Conservation (phyloP, 2,888 invertebrate species). For the Biston stratarius region DNA sequence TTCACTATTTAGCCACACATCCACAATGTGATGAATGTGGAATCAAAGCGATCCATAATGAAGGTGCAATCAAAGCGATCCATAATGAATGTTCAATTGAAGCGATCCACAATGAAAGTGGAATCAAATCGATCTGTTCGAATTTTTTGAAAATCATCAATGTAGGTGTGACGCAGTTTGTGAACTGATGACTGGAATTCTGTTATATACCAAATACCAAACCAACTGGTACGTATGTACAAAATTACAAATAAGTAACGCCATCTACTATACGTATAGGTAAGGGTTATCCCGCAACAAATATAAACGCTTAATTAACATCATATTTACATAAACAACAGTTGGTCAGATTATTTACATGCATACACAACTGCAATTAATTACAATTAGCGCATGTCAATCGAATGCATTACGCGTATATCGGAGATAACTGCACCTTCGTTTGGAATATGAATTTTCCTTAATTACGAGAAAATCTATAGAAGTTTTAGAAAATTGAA, state of each 20-base stretch:
- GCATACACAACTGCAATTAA: slow-evolving; percentile 37
- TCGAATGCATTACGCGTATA: slow-evolving; percentile 40
- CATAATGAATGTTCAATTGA: too few relatives aligned
- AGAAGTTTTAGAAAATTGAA: slow-evolving; percentile 44
- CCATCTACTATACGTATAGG: neutral
- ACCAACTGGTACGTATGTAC: neutral
- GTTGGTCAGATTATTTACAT: slow-evolving; percentile 21
- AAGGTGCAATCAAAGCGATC: too few relatives aligned
- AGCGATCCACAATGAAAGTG: too few relatives aligned
- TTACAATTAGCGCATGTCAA: slow-evolving; percentile 35
- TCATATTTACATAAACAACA: slow-evolving; percentile 23
- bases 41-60: too few relatives aligned
- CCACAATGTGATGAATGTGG: too few relatives aligned
- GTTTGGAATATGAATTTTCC: slow-evolving; percentile 35
- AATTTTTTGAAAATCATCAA: too few relatives aligned
- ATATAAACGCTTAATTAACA: slow-evolving; percentile 10
- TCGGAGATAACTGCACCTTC: slow-evolving; percentile 46
- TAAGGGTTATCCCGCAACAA: slow-evolving; percentile 3
- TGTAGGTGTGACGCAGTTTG: too few relatives aligned
- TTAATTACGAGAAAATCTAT: slow-evolving; percentile 11
- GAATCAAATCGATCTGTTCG: too few relatives aligned
- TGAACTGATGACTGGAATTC: neutral
- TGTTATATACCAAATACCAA: slow-evolving; percentile 2
- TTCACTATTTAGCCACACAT: too few relatives aligned
- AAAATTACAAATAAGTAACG: slow-evolving; percentile 17